Percentiles rank a stretch among this genome's conserved stretches.
phyloP scores from a whole-genome alignment of 35 echinoderm and acorn worm genomes.

The Ophioderma brevispina region DNA sequence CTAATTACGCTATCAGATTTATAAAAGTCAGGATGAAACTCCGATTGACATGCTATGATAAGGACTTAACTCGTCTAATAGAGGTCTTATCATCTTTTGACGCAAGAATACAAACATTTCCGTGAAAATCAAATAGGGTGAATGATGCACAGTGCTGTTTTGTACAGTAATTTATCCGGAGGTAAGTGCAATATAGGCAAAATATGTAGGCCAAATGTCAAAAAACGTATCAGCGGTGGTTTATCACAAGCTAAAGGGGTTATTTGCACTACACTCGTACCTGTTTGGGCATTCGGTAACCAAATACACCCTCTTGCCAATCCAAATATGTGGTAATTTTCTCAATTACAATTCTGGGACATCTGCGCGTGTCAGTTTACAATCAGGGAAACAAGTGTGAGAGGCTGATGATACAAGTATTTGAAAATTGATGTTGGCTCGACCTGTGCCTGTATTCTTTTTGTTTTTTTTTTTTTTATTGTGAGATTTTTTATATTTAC shows the following conservation, averaged over 20 bases:
- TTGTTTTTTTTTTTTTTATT: too few species aligned
- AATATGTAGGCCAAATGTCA: background rate
- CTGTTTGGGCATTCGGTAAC: background rate
- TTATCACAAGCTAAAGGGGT: slow-evolving; percentile 2
- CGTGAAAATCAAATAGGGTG: background rate
- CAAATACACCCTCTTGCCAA: background rate
- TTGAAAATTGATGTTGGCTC: too few species aligned
- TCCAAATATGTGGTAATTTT: background rate
- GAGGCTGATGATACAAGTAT: too few species aligned
- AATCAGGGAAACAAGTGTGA: background rate
- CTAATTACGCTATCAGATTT: too few species aligned
- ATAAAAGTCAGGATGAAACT: too few species aligned
- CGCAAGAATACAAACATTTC: background rate
- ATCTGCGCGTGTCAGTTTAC: background rate
- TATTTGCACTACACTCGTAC: background rate
- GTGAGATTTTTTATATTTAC: too few species aligned
- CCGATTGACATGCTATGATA: background rate
- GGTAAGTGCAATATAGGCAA: background rate
- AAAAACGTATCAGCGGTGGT: background rate
- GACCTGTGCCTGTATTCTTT: too few species aligned
- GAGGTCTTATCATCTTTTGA: background rate
- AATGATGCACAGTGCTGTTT: background rate
- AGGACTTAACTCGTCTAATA: too few species aligned
- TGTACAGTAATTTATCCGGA: background rate
- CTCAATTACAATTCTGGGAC: background rate